Conservation (phyloP, 2,888 invertebrate species). For the Geotrupes spiniger region DNA sequence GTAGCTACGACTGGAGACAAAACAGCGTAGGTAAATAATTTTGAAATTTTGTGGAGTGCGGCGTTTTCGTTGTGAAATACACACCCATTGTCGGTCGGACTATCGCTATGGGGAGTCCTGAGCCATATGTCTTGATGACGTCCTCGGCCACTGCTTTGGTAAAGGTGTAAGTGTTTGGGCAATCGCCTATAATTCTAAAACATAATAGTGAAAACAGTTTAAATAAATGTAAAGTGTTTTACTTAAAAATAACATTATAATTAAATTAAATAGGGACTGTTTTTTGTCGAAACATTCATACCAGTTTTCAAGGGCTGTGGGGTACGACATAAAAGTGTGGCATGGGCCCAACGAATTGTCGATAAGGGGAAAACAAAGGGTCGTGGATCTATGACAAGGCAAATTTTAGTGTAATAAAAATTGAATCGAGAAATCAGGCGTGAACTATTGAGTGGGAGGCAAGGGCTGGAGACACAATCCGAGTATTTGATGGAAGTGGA, state of each 20-base stretch:
- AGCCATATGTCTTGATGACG: slow-evolving; percentile 54
- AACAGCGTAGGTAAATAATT: slow-evolving; percentile 3
- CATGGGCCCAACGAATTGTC: too few relatives aligned
- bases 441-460: too few relatives aligned
- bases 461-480: too few relatives aligned
- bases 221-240: too few relatives aligned
- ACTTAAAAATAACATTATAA: neutral
- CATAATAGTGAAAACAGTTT: too few relatives aligned
- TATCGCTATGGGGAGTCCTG: slow-evolving; percentile 62
- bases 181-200: slow-evolving; percentile 52
- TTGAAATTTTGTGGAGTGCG: neutral
- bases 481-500: too few relatives aligned
- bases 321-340: too few relatives aligned
- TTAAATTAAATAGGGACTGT: neutral
- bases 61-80: slow-evolving; percentile 10
- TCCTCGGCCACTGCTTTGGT: slow-evolving; percentile 72
- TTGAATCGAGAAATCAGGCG: too few relatives aligned
- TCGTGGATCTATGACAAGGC: too few relatives aligned
- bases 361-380: too few relatives aligned
- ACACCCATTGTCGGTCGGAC: slow-evolving; percentile 65
- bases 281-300: neutral
- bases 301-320: too few relatives aligned
- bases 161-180: slow-evolving; percentile 73
- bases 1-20: slow-evolving; percentile 60
- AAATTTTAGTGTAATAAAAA: too few relatives aligned